Base-by-base conservation (phyloP, 2,888 invertebrate genomes). In the Rhamnusium bicolor region DNA sequence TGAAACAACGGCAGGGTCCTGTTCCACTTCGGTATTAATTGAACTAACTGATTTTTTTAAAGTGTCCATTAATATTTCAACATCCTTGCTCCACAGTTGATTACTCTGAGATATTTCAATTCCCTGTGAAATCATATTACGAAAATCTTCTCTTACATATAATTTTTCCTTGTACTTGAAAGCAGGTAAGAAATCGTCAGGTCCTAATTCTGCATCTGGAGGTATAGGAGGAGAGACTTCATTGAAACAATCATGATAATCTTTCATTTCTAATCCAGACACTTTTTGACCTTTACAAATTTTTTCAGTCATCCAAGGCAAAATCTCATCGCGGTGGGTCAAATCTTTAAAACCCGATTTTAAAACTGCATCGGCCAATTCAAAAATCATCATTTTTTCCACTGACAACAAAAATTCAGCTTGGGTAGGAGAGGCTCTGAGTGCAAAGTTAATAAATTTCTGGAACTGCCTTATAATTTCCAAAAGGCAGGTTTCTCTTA, bases 391-490 rank as follows among this genome's bases (percentile, higher is more conserved):
- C 81, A 88, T 80, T 74, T 88, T 87, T 70, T 87, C 84, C 2
- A 86, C 74, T 68, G 84, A 85, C 58, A 90, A 77, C 51, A 90
- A 80, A 82, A 89, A 90, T 79, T 90, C 89, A 0, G 89, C 89
- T 79, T 90, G 90, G 0, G 88, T 89, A 1, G 90, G 90, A 2
- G 86, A 79, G 0, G 89, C 85, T 47, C 85, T 82, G 46, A 90
- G 83, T 4, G 88, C 87, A 74, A 88, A 89, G 79, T 89, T 87
- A 40, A 90, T 89, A 76, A 90, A 90, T 77, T 89, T 90, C 78
- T 89, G 89, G 81, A 89, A 90, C 74, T 90, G 88, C 16, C 82
- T 82, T n/a, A 88, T 80, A 40, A 89, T 85, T 66, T 87, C 84
- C 40, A 81, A 65, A 6, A 89, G 71, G 74, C 87, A 88, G 27